Evolutionary conservation across 2,888 invertebrate species (phyloP).

Genomic region (Thera obeliscata): DNA sequence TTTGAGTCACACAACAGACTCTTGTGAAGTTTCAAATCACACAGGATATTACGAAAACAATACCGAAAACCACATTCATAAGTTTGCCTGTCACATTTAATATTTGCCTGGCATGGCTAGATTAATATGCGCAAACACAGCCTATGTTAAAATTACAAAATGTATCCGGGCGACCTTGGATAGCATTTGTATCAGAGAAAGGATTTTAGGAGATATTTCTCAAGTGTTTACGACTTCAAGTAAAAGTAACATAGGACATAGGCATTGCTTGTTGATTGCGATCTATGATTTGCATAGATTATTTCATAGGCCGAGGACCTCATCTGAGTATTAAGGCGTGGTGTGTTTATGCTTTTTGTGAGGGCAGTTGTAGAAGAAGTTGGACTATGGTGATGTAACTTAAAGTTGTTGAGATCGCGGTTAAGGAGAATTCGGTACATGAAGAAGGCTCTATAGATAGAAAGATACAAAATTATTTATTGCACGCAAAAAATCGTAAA

Average conservation of each 20-base stretch:
- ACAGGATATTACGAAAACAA: slow-evolving; percentile 35
- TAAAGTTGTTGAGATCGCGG: not conserved
- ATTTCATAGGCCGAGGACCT: not conserved
- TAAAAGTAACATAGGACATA: slow-evolving; percentile 1
- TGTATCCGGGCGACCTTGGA: slow-evolving; percentile 28
- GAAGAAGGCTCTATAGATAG: no score
- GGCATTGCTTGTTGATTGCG: slow-evolving; percentile 16
- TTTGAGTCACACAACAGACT: slow-evolving; percentile 5
- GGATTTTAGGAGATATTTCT: slow-evolving; percentile 23
- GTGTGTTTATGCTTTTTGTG: no score
- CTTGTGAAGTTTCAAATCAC: not conserved
- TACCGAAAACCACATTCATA: slow-evolving; percentile 13
- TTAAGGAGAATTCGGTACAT: not conserved
- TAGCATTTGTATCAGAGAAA: slow-evolving; percentile 24
- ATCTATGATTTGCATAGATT: not conserved
- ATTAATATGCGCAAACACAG: slow-evolving; percentile 8
- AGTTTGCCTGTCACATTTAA: slow-evolving; percentile 17
- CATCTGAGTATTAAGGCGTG: not conserved
- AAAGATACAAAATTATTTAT: no score
- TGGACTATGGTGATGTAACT: no score
- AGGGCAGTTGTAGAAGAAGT: no score
- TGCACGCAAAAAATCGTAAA: no score
- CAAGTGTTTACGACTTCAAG: slow-evolving; percentile 27
- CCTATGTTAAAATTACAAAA: slow-evolving; percentile 20
- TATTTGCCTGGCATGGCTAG: slow-evolving; percentile 17